These are phyloP conservation scores for Aphaenogaster rudis DNA, from an alignment of 1,140 invertebrate genomes.

Conservation along the genomic window DNA sequence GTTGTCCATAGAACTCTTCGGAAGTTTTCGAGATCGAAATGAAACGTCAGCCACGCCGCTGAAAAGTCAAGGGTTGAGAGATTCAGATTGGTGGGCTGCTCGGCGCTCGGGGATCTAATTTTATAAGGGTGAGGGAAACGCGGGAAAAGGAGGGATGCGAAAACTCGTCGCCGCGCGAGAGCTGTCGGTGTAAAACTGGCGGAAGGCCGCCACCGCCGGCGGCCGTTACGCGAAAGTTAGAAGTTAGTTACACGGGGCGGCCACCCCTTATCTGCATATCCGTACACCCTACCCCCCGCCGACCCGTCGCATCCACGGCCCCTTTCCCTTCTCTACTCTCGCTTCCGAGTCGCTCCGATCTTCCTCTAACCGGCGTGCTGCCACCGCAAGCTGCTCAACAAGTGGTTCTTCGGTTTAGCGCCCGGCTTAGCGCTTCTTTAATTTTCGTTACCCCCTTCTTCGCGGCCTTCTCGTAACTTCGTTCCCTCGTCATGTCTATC, in stretches of 20 bases:
- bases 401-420: slow-evolving; percentile 87
- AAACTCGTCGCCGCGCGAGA: slow-evolving; percentile 50
- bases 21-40: slow-evolving; percentile 2
- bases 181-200: slow-evolving; percentile 56
- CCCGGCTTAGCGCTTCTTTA: slow-evolving; percentile 86
- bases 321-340: slow-evolving; percentile 64
- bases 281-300: slow-evolving; percentile 71
- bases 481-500: background rate
- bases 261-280: slow-evolving; percentile 86
- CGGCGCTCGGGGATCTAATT: slow-evolving; percentile 70
- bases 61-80: slow-evolving; percentile 27
- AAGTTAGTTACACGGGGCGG: slow-evolving; percentile 85
- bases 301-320: slow-evolving; percentile 46
- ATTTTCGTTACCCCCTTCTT: slow-evolving; percentile 80
- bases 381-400: slow-evolving; percentile 84
- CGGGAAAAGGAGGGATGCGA: slow-evolving; percentile 2
- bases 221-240: slow-evolving; percentile 80
- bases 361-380: slow-evolving; percentile 77
- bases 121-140: slow-evolving; percentile 16
- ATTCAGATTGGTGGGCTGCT: slow-evolving; percentile 13
- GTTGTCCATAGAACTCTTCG: background rate
- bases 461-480: slow-evolving; percentile 9
- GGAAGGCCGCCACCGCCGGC: slow-evolving; percentile 42
- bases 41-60: background rate
- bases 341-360: slow-evolving; percentile 71